These are phyloP conservation scores for Dicyrtoma fusca DNA, from an alignment of 2,888 invertebrate genomes.

Conservation along the genomic window DNA sequence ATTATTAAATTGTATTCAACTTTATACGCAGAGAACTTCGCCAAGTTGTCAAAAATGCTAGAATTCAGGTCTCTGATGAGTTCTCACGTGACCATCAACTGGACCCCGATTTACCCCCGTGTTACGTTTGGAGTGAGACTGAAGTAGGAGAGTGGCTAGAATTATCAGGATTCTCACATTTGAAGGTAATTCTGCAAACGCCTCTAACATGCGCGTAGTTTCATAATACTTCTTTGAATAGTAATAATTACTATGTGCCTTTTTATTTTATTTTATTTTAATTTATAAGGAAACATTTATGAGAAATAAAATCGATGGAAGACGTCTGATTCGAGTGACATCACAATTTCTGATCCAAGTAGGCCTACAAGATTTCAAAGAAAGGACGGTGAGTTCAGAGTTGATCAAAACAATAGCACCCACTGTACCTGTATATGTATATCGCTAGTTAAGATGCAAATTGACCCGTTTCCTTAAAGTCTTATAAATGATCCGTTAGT, in stretches of 20 bases:
- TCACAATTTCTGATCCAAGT: neutral
- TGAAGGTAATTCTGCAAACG: neutral
- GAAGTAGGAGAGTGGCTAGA: conserved; percentile 12
- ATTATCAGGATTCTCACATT: neutral
- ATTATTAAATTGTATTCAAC: no score
- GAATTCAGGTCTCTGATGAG: neutral
- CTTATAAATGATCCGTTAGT: no score
- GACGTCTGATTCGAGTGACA: conserved; percentile 1
- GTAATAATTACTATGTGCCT: neutral
- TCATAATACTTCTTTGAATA: neutral
- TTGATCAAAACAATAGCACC: no score
- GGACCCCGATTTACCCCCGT: neutral
- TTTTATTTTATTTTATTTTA: neutral
- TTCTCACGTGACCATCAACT: neutral
- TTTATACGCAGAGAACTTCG: neutral
- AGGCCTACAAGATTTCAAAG: neutral
- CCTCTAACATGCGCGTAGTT: no score
- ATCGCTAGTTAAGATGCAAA: no score
- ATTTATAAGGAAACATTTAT: neutral
- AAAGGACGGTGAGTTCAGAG: neutral
- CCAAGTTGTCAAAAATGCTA: neutral
- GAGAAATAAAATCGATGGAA: conserved; percentile 1
- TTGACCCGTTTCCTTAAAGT: no score
- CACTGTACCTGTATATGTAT: no score
- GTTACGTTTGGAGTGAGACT: conserved; percentile 9